Base-by-base conservation (phyloP, 2,888 invertebrate genomes). In the Conops quadrifasciatus region DNA sequence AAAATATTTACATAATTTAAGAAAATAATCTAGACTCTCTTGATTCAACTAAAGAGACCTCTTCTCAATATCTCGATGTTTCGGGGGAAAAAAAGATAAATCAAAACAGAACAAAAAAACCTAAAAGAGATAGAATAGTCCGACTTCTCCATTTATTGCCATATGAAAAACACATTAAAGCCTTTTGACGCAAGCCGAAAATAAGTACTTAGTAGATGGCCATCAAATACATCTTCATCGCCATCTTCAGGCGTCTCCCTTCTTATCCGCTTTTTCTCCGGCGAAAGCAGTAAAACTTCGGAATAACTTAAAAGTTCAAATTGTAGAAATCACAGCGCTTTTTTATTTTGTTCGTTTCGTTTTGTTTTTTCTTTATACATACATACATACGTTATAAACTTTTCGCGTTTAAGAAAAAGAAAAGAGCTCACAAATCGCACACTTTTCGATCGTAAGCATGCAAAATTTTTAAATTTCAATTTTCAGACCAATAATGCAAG, bases 111-210 rank as follows among this genome's bases (percentile, higher is more conserved):
- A n/a, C n/a, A n/a, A n/a, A n/a, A n/a, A n/a, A n/a, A n/a, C n/a
- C n/a, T n/a, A n/a, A n/a, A n/a, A n/a, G n/a, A n/a, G n/a, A n/a
- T n/a, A 30, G 26, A 60, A 53, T 67, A 67, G 60, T 45, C 60
- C 30, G 51, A 60, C 59, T 67, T 67, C 43, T 60, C 11, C 56
- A 66, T 56, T 66, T 47, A 47, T 49, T 30, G 67, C 60, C 59
- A 45, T 67, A 53, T 59, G 59, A 60, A 67, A 67, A 59, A 60
- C 24, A 30, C 67, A 67, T 67, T 67, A 49, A 26, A 59, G 59
- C n/a, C 67, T 26, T 49, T 28, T 16, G 36, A 30, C 24, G 67
- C 21, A 58, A 45, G 45, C 43, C 36, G 24, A 67, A 45, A 28
- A 30, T 19, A 56, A 53, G 15, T 21, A n/a, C 28, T 28, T 47